These are phyloP conservation scores for Melieria omissa DNA, from an alignment of 2,888 invertebrate genomes.

Conservation along the genomic window DNA sequence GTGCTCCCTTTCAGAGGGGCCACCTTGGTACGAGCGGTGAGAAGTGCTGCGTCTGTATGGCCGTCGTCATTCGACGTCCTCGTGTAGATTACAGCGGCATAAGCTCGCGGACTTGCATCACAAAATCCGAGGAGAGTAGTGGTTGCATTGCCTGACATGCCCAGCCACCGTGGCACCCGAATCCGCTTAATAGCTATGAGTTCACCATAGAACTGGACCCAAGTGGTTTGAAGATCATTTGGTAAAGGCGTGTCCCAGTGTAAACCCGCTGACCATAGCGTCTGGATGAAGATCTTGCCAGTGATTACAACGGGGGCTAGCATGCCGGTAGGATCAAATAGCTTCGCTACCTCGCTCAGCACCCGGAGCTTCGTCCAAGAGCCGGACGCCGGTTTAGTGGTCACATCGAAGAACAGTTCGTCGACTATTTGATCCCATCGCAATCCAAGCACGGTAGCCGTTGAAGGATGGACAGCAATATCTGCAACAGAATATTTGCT, in stretches of 20 bases:
- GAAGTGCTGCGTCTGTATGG: too few relatives aligned
- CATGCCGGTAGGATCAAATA: neutral
- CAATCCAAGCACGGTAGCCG: neutral
- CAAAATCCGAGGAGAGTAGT: conserved; percentile 18
- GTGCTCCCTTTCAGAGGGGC: conserved; percentile 20
- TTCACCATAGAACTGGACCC: neutral
- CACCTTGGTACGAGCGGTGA: conserved; percentile 17
- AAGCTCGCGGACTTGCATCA: conserved; percentile 20
- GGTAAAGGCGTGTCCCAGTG: conserved; percentile 25
- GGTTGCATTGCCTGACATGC: too few relatives aligned
- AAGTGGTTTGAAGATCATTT: neutral
- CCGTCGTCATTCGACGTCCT: too few relatives aligned
- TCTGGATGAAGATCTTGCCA: conserved; percentile 29
- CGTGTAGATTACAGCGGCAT: conserved; percentile 16
- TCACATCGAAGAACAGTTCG: neutral
- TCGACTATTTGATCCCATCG: neutral
- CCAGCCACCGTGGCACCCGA: too few relatives aligned
- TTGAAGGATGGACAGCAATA: neutral
- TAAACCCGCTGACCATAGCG: conserved; percentile 20
- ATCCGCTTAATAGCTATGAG: too few relatives aligned
- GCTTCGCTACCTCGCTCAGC: too few relatives aligned
- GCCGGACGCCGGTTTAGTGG: too few relatives aligned
- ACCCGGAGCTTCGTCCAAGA: neutral
- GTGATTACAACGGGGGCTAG: conserved; percentile 17
- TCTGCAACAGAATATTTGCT: neutral